Base-by-base conservation (phyloP, 2,888 invertebrate genomes). In the Catocala nupta region DNA sequence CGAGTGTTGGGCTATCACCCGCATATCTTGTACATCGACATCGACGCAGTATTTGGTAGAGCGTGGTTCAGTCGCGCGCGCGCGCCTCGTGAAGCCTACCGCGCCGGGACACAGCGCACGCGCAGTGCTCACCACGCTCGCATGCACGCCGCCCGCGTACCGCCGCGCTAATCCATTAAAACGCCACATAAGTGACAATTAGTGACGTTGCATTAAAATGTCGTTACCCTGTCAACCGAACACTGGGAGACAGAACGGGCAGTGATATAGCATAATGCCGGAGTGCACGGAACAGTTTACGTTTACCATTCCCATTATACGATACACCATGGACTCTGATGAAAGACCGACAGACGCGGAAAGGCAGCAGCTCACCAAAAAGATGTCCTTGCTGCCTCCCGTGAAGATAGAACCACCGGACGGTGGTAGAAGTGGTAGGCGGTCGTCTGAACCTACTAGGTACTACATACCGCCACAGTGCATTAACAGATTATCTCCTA, bases 261-360 rank as follows among this genome's bases (percentile, higher is more conserved):
- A 89, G 89, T 90, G 91, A 87, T 69, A 70, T 49, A 49, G 62
- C 54, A 65, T 79, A 83, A 94, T 94, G 94, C 94, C 94, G 55
- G 94, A 93, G 91, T 93, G 92, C 78, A 92, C 93, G 49, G 93
- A 94, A 76, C 87, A 90, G 73, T 89, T 92, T 60, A 78, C 88
- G 25, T 93, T 94, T 70, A 90, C 92, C 13, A 93, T 94, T 77
- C 94, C 94, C 58, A 87, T 93, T 69, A 94, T 94, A 78, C 80
- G 90, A 36, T 94, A 92, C 85, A 93, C 93, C 74, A 94, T 94
- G 94, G 93, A 94, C 58, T 83, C 90, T n/a, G 93, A 94, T 48
- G 90, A 92, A 50, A 80, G 82, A 60, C 71, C 86, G 10, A 69
- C 80, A 25, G 88, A 90, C 55, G 59, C 62, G 9, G 86, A 90